Conservation (phyloP, 2,113 vertebrate species). For the Lepus europaeus region DNA sequence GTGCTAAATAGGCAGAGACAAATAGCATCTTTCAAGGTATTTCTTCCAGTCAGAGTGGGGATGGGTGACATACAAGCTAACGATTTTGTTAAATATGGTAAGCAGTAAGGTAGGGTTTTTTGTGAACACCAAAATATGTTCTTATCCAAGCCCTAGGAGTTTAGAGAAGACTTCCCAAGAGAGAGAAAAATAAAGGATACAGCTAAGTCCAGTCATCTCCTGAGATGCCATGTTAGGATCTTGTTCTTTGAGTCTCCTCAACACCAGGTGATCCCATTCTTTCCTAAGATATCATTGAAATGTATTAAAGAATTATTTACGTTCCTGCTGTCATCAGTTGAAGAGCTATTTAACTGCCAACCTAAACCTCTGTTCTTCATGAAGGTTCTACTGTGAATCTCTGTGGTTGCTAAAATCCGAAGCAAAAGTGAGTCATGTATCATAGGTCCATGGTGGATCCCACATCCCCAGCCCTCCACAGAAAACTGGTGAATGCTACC, state of each 20-base stretch:
- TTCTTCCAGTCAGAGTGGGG: neutral
- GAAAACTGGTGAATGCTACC: neutral
- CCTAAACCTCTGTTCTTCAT: neutral
- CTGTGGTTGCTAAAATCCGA: neutral
- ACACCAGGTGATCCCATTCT: neutral
- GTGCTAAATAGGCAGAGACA: neutral
- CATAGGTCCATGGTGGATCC: neutral
- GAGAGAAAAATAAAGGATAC: neutral
- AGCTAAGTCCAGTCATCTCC: neutral
- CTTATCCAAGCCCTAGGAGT: neutral
- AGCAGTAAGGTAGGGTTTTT: neutral
- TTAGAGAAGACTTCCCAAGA: neutral
- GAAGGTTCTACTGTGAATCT: neutral
- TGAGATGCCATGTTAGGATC: neutral
- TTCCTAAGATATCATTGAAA: neutral
- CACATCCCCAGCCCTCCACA: neutral
- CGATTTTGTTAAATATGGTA: neutral
- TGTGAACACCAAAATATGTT: neutral
- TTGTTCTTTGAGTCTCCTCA: neutral
- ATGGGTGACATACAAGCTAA: neutral
- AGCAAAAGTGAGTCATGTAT: neutral
- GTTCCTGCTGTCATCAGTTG: neutral
- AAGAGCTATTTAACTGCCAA: neutral
- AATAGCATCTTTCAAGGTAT: neutral
- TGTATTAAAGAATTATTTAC: neutral